These are phyloP conservation scores for Cerastoderma edule DNA, from an alignment of 2,888 invertebrate genomes.

Conservation along the genomic window DNA sequence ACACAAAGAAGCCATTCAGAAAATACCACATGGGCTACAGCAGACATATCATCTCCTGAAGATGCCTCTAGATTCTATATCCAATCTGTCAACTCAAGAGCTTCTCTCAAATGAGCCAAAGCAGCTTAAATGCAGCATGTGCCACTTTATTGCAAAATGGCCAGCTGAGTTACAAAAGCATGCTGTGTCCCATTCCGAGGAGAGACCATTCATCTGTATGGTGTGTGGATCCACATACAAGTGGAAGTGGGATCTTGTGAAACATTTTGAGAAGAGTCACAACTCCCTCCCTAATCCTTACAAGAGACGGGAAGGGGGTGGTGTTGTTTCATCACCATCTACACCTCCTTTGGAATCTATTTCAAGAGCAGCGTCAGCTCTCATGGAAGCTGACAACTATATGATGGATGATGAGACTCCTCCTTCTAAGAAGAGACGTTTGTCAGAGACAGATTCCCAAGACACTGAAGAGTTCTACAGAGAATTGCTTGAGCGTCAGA, in stretches of 20 bases:
- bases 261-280: slow-evolving; percentile 83
- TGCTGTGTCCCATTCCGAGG: slow-evolving; percentile 82
- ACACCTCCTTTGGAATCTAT: slow-evolving; percentile 57
- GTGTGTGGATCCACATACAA: slow-evolving; percentile 83
- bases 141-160: slow-evolving; percentile 82
- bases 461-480: slow-evolving; percentile 42
- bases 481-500: slow-evolving; percentile 46
- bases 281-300: slow-evolving; percentile 81
- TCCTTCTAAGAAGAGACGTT: slow-evolving; percentile 63
- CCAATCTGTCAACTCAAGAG: slow-evolving; percentile 70
- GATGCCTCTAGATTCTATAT: slow-evolving; percentile 77
- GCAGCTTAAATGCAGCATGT: slow-evolving; percentile 81
- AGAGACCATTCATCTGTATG: slow-evolving; percentile 81
- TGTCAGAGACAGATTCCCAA: slow-evolving; percentile 65
- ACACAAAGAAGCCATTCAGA: slow-evolving; percentile 78
- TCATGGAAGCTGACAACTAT: slow-evolving; percentile 56
- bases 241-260: slow-evolving; percentile 83
- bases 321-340: slow-evolving; percentile 42
- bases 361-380: slow-evolving; percentile 60
- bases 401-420: slow-evolving; percentile 36
- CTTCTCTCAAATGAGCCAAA: slow-evolving; percentile 67
- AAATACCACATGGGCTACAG: slow-evolving; percentile 78
- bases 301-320: slow-evolving; percentile 74
- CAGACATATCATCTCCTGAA: slow-evolving; percentile 79
- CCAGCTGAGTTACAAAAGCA: slow-evolving; percentile 82